Base-by-base conservation (phyloP, 2,888 invertebrate genomes). In the Mythimna impura region DNA sequence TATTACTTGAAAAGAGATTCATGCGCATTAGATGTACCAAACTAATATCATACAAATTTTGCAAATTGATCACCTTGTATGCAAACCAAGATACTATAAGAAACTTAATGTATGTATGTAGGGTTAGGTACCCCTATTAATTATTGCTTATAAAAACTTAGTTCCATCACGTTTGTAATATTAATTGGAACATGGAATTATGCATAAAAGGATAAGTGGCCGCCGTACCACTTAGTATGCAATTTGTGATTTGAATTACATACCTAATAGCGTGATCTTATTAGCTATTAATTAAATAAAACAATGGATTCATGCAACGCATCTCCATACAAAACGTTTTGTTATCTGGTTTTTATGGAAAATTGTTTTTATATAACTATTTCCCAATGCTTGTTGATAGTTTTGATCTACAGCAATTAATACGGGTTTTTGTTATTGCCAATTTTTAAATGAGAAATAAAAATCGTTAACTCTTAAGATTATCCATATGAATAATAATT, bases 281-380 rank as follows among this genome's bases (percentile, higher is more conserved):
- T 71, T 65, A 62, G 40, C 65, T 65, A 66, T 57, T 85, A 80
- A 82, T 85, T 85, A 77, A 61, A 77, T 75, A 65, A 71, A 70
- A 83, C 83, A 83, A 85, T 83, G 71, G 83, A 17, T 80, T 80
- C 66, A 58, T 85, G 80, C 72, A 75, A 82, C 71, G 47, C 58
- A 71, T 74, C 62, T 66, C 55, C 60, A 66, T 75, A 69, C 64
- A 71, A 80, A 79, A 62, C 80, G 76, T 71, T 83, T 80, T 83
- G 72, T 70, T 74, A 68, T 67, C 57, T 17, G 17, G n/a, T 82
- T 82, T 76, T 80, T 75, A 68, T 78, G 34, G 43, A 55, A 64
- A 43, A 57, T 20, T 2, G n/a, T 61, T 74, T 78, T 73, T 58
- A 43, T 66, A 75, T 70, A 66, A 68, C n/a, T 64, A 62, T 66